Base-by-base conservation (phyloP, 2,888 invertebrate species). In the Drosophila merina region DNA sequence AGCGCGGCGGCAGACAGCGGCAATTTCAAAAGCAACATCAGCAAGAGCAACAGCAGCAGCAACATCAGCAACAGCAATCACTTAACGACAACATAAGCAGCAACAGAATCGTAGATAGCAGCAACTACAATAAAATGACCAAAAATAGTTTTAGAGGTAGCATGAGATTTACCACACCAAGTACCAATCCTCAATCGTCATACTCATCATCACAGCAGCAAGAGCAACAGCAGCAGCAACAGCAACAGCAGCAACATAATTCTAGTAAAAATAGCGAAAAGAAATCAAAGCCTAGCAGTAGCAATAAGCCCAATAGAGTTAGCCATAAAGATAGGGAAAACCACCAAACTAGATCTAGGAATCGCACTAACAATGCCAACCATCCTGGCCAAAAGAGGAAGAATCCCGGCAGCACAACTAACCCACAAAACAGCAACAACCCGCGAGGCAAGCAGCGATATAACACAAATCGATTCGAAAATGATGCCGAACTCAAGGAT, bases 71-170 rank as follows among this genome's bases (percentile, higher is more conserved):
- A 42, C 45, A 55, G 25, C 49, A 75, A 50, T 38, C 48, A 55
- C 72, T 71, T 52, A 62, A 63, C 62, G 50, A 30, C 14, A 72
- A 57, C 66, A 58, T 36, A 36, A 36, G 66, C 70, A 74, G 67
- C 50, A 64, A 69, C 57, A 52, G 51, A 47, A 83, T 76, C 78
- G 54, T 77, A 80, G 76, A 86, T 77, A 77, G 76, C 81, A 81
- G 75, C 66, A 81, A 77, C 70, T 76, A 79, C 80, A 88, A 67
- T 76, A 79, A 82, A 84, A 87, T 88, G 86, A 90, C 91, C 90
- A 90, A 91, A 90, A 90, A 90, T 90, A 90, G 89, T 81, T 88
- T 87, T 85, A 91, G 91, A 90, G 91, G 91, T 74, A 86, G 85
- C 64, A 75, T 83, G 68, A 91, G 89, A 89, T 89, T 85, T 85